Percentiles rank a stretch among this genome's conserved stretches.
Evolutionary conservation across 2,888 invertebrate species (phyloP).

Genomic region (Aethes cnicana): DNA sequence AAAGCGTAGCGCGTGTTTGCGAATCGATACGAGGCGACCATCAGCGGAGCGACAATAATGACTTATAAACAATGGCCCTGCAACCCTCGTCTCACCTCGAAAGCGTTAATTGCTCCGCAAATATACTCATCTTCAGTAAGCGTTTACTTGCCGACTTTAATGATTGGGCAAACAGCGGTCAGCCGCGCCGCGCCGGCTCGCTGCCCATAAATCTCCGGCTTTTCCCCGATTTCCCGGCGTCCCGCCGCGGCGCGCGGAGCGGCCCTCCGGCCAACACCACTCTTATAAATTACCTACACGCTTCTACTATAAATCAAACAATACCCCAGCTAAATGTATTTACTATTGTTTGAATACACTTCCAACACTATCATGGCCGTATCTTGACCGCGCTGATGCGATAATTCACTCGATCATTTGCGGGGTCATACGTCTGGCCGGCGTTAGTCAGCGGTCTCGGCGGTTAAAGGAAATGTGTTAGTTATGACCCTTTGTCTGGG

Average conservation of each 20-base stretch:
- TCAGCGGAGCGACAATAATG: conserved; percentile 44
- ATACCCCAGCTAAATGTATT: conserved; percentile 76
- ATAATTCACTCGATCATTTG: conserved; percentile 57
- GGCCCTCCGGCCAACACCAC: conserved; percentile 48
- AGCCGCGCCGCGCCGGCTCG: conserved; percentile 58
- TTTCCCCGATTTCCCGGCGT: conserved; percentile 78
- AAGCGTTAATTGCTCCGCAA: conserved; percentile 79
- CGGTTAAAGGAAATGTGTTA: conserved; percentile 58
- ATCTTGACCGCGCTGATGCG: conserved; percentile 47
- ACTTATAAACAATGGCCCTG: conserved; percentile 61
- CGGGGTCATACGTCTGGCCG: conserved; percentile 47
- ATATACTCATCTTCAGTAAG: conserved; percentile 80
- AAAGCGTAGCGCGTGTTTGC: conserved; percentile 31
- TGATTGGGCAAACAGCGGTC: conserved; percentile 79
- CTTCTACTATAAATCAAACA: conserved; percentile 79
- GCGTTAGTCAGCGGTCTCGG: conserved; percentile 61
- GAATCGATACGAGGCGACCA: conserved; percentile 26
- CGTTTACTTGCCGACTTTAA: conserved; percentile 78
- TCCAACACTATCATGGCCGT: conserved; percentile 56
- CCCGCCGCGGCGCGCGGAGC: conserved; percentile 50
- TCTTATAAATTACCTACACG: conserved; percentile 82
- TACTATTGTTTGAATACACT: conserved; percentile 79
- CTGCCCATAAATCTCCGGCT: conserved; percentile 78
- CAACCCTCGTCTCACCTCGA: conserved; percentile 76
- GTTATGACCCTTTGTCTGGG: conserved; percentile 60